phyloP scores from a whole-genome alignment of 2,888 invertebrate genomes.

The Synanthedon tipuliformis region DNA sequence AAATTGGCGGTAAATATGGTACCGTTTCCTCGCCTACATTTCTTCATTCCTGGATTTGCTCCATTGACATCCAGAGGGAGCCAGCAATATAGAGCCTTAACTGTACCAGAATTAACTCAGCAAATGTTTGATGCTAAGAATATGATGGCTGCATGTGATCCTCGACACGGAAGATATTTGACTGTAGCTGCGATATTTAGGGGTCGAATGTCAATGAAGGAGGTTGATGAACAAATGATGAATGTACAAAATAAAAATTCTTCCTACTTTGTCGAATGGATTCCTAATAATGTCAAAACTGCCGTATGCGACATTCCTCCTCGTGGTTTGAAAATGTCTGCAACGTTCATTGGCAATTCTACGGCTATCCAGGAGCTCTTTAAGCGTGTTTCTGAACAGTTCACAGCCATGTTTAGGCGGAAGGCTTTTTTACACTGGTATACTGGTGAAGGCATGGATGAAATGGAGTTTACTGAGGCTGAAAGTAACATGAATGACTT shows the following conservation, averaged over 20 bases:
- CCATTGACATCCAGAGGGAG: slow-evolving; percentile 87
- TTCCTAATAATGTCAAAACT: slow-evolving; percentile 82
- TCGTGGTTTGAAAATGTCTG: slow-evolving; percentile 82
- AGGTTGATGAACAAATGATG: slow-evolving; percentile 85
- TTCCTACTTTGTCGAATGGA: slow-evolving; percentile 78
- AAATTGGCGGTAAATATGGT: slow-evolving; percentile 93
- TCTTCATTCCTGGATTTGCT: slow-evolving; percentile 90
- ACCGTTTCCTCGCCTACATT: slow-evolving; percentile 91
- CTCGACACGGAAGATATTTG: slow-evolving; percentile 88
- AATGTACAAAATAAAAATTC: slow-evolving; percentile 82
- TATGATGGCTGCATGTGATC: slow-evolving; percentile 97
- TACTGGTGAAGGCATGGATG: slow-evolving; percentile 90
- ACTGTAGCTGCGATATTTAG: slow-evolving; percentile 92
- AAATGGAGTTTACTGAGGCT: slow-evolving; percentile 97
- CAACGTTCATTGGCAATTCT: slow-evolving; percentile 83
- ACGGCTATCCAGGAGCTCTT: slow-evolving; percentile 83
- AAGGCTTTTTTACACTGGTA: slow-evolving; percentile 88
- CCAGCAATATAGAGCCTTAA: slow-evolving; percentile 88
- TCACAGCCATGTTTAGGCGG: slow-evolving; percentile 84
- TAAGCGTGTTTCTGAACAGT: slow-evolving; percentile 80
- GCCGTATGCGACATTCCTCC: slow-evolving; percentile 83
- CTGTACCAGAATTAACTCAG: slow-evolving; percentile 90
- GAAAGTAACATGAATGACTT: slow-evolving; percentile 96
- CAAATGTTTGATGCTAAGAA: slow-evolving; percentile 95
- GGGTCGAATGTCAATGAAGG: slow-evolving; percentile 94